A percentile compares a stretch with the other conserved stretches of the same genome.
phyloP scores from a whole-genome alignment of 2,888 invertebrate genomes.

The Sphecodes monilicornis region DNA sequence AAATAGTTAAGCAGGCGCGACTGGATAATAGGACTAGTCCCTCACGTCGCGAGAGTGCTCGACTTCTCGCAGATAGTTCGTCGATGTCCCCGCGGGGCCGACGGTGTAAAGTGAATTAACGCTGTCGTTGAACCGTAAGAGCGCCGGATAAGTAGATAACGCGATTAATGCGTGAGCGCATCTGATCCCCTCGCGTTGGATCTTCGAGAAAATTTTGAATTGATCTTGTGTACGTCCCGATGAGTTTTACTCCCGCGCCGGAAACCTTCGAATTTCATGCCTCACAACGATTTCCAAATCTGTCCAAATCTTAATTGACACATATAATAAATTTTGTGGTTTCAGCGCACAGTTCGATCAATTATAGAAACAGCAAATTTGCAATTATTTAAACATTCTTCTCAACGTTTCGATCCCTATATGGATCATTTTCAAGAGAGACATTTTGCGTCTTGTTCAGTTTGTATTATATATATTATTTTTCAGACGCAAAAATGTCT shows the following conservation, averaged over 20 bases:
- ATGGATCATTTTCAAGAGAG: too few species aligned
- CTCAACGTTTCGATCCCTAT: too few species aligned
- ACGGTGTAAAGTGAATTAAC: slow-evolving; percentile 69
- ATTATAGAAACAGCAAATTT: too few species aligned
- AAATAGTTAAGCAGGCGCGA: slow-evolving; percentile 59
- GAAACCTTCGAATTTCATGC: neutral
- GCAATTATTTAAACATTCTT: too few species aligned
- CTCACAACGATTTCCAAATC: neutral
- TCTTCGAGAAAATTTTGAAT: slow-evolving; percentile 31
- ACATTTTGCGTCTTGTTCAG: too few species aligned
- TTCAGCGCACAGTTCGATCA: too few species aligned
- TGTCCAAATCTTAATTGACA: neutral
- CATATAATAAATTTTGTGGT: too few species aligned
- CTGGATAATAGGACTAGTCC: slow-evolving; percentile 66
- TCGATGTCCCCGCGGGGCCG: slow-evolving; percentile 57
- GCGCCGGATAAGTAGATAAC: slow-evolving; percentile 70
- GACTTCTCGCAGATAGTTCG: slow-evolving; percentile 57
- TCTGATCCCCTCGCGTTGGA: slow-evolving; percentile 38
- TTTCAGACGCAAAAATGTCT: too few species aligned
- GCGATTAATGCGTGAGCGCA: slow-evolving; percentile 68
- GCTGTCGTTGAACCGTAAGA: slow-evolving; percentile 62
- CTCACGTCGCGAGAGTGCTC: slow-evolving; percentile 52
- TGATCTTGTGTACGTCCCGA: slow-evolving; percentile 34
- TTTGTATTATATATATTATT: too few species aligned
- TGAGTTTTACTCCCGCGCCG: neutral